Evolutionary conservation across 2,113 vertebrate species (phyloP), one percentile per base, ranked within the genome.

Genomic region (Galeopterus variegatus): DNA sequence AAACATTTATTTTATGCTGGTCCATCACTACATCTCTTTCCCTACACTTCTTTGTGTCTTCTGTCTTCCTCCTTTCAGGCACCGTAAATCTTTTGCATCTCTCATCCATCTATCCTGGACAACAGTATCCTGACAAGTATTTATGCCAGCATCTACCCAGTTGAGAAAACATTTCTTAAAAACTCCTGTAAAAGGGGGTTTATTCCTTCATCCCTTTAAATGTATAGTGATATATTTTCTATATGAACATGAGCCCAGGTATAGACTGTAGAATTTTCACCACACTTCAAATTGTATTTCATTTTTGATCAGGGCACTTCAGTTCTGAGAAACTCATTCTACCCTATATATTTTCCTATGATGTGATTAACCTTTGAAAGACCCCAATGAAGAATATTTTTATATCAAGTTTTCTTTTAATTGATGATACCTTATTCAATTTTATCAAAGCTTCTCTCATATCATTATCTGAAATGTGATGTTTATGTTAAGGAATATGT

Each of bases 1-100:
- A 18, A 65, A 19, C 12, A 11, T 48, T 48, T 13, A 0, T n/a
- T 28, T 7, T 9, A 1, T 2, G 26, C 88, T 1, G 1, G 7
- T n/a, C 28, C 13, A 10, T 33, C n/a, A 31, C 8, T 19, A 4
- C 15, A 8, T 41, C 14, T 15, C 12, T 64, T 36, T 33, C 50
- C 21, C 10, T 15, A 15, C 1, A 19, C 31, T 17, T 28, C 7
- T 11, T 52, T 2, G 10, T 23, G 3, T 28, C 24, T 56, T 15
- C n/a, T 41, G 15, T 45, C 81, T 50, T 77, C 26, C 6, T 80
- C 23, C 54, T 36, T 41, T 12, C n/a, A 15, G 19, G 7, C 4
- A n/a, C 19, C 7, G 1, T 10, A 36, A 76, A n/a, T 6, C 24
- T 41, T 41, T 41, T 52, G 13, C 18, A 0, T 95, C 26, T 62